Percentiles rank a stretch among this genome's conserved stretches.
Conservation (phyloP, 2,888 invertebrate genomes). For the Synergus laeviventris region DNA sequence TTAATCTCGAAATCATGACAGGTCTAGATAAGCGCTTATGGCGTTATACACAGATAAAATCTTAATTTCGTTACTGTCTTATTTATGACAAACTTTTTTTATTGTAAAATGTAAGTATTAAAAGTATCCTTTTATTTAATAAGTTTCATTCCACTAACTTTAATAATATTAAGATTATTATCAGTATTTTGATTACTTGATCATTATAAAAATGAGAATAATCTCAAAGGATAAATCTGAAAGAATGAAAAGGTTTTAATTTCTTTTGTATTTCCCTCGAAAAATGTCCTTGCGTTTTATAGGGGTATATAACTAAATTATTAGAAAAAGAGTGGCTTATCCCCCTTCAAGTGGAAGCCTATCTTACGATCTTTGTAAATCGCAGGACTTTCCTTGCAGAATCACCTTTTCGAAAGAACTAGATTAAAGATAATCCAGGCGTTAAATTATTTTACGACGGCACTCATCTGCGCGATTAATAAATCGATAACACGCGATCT, state of each 20-base stretch:
- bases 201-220: background rate
- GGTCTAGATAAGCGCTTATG: background rate
- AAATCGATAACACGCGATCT: background rate
- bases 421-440: constrained; percentile 16
- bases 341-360: background rate
- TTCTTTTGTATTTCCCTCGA: background rate
- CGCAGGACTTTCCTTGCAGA: background rate
- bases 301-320: constrained; percentile 20
- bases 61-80: background rate
- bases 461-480: constrained; percentile 18
- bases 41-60: background rate
- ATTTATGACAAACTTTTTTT: background rate
- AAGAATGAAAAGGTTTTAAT: background rate
- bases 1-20: background rate
- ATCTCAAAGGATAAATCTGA: background rate
- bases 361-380: constrained; percentile 22
- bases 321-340: constrained; percentile 19
- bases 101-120: background rate
- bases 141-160: background rate
- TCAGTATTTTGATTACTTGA: background rate
- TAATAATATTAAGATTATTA: background rate
- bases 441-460: constrained; percentile 28
- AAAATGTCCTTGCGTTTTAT: background rate
- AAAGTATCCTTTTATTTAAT: background rate
- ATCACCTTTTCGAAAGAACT: background rate